phyloP scores from a whole-genome alignment of 2,888 invertebrate genomes.

The Arctia plantaginis region DNA sequence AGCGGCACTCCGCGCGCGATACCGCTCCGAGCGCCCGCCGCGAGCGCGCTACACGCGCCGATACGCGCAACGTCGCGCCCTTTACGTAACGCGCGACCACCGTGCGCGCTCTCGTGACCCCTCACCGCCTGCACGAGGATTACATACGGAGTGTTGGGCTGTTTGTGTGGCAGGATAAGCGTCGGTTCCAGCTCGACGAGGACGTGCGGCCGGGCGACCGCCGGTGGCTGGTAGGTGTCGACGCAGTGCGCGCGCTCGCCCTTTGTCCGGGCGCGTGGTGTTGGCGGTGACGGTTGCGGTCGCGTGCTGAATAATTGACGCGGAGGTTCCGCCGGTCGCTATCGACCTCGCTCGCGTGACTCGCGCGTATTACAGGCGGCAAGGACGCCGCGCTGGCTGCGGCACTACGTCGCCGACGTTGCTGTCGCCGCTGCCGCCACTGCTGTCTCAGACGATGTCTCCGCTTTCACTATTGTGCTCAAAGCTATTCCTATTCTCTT shows the following conservation, averaged over 20 bases:
- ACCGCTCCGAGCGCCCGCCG: conserved; percentile 83
- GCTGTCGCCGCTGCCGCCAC: conserved; percentile 62
- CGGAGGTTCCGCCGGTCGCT: conserved; percentile 82
- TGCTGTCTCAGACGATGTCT: conserved; percentile 55
- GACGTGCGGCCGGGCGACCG: conserved; percentile 64
- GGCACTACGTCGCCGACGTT: conserved; percentile 67
- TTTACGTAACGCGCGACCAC: conserved; percentile 84
- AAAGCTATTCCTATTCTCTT: conserved; percentile 41
- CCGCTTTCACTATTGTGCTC: conserved; percentile 53
- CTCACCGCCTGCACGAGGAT: conserved; percentile 55
- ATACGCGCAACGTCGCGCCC: conserved; percentile 79
- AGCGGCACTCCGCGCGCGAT: conserved; percentile 85
- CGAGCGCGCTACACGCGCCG: conserved; percentile 79
- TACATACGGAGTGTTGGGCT: conserved; percentile 67
- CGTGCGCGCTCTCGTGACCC: conserved; percentile 64
- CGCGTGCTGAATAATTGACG: conserved; percentile 83
- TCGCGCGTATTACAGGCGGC: conserved; percentile 76
- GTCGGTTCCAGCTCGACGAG: conserved; percentile 56
- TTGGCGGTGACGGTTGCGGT: conserved; percentile 66
- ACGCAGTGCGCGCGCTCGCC: conserved; percentile 72
- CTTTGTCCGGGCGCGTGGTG: conserved; percentile 75
- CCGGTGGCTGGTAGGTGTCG: conserved; percentile 78
- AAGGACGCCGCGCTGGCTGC: conserved; percentile 85
- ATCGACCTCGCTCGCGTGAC: conserved; percentile 85
- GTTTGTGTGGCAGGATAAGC: conserved; percentile 64